Conservation (phyloP, 1,140 invertebrate species). For the Dinothrombium tinctorium region DNA sequence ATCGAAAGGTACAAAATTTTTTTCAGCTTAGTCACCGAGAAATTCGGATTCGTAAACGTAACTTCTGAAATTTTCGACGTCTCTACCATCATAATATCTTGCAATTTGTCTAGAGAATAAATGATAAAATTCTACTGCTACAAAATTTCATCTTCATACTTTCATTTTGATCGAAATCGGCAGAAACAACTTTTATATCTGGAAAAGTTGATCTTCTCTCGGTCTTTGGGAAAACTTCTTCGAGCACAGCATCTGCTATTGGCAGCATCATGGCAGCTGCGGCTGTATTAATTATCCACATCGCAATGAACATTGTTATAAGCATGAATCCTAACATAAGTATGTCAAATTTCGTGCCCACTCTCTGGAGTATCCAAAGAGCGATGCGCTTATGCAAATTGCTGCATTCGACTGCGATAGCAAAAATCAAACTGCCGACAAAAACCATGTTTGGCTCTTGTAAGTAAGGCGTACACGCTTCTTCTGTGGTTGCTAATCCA, state of each 20-base stretch:
- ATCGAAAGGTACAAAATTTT: slow-evolving; percentile 22
- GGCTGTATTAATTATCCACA: slow-evolving; percentile 65
- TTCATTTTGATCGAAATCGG: too few relatives aligned
- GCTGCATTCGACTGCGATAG: slow-evolving; percentile 23
- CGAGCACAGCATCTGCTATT: slow-evolving; percentile 41
- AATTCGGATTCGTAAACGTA: too few relatives aligned
- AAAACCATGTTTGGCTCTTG: slow-evolving; percentile 30
- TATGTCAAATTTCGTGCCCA: slow-evolving; percentile 22
- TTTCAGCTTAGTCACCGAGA: neutral
- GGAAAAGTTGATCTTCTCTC: too few relatives aligned
- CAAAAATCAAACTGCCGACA: slow-evolving; percentile 19
- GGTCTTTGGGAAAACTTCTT: slow-evolving; percentile 13
- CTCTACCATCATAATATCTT: too few relatives aligned
- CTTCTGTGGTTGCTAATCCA: slow-evolving; percentile 22
- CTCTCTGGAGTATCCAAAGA: slow-evolving; percentile 19
- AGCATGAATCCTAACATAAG: slow-evolving; percentile 45
- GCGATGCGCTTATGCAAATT: slow-evolving; percentile 24
- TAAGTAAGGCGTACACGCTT: slow-evolving; percentile 15
- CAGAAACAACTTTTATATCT: too few relatives aligned
- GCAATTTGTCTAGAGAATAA: too few relatives aligned
- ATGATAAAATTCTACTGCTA: too few relatives aligned
- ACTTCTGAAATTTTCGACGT: too few relatives aligned
- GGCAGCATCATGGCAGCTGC: slow-evolving; percentile 64
- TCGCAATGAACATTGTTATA: slow-evolving; percentile 52
- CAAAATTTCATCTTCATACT: too few relatives aligned